Base-by-base conservation (phyloP, 1,140 invertebrate species). In the Brachionus rubens region DNA sequence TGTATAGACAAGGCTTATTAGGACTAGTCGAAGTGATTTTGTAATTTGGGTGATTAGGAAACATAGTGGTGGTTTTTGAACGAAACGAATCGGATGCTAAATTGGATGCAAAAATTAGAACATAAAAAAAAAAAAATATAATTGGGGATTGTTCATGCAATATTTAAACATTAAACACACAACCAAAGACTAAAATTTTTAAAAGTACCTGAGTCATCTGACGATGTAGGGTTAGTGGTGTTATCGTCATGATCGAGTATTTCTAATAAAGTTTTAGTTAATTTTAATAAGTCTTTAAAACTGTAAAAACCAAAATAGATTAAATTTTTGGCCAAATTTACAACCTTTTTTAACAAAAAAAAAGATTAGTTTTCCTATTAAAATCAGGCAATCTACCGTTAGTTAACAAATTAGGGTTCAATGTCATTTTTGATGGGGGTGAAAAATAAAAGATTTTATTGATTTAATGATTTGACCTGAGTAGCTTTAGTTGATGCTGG, bases 241-340 rank as follows among this genome's bases (percentile, higher is more conserved):
- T 72, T 36, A 12, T 72, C 68, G 21, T 72, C 68, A 14, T 72
- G 75, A n/a, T 43, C 52, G 10, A 76, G 30, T 41, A 76, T 78
- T 80, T 90, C 92, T 0, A 99, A 88, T 26, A 99, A 83, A 0
- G 94, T 99, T 87, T 96, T 95, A 0, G 95, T 97, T 76, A 99
- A 85, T 70, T 93, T 88, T 14, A 98, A 86, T 10, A 99, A 87
- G 85, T 98, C 94, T 84, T 91, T 93, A 83, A 99, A 99, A 83
- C 92, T 94, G 86, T 93, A 97, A 87, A 99, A 99, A 21, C 96
- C 96, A 87, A 99, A 99, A 83, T 98, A 97, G 56, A 98, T 97
- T 77, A 99, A 86, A 81, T 98, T 92, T 78, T 94, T 89, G 3
- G 96, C 95, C 76, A 99, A 84, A 84, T 97, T 98, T 1, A 99